These are phyloP conservation scores for Hippocampus comes DNA, from an alignment of 2,113 vertebrate species.

Conservation along the genomic window DNA sequence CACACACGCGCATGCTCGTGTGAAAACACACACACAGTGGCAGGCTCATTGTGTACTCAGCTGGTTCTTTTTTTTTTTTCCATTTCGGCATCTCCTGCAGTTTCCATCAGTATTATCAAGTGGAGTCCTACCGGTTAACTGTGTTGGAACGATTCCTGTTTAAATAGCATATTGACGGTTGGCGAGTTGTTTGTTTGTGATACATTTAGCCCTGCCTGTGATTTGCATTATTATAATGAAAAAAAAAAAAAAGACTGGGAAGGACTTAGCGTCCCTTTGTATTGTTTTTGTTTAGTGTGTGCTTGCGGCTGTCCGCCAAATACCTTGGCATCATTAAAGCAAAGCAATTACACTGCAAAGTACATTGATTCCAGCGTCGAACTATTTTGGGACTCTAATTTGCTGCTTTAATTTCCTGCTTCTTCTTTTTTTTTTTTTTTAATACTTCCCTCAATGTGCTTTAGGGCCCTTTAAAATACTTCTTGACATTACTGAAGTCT, in stretches of 20 bases:
- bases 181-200: neutral
- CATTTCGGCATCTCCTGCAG: constrained; percentile 16
- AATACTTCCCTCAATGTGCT: neutral
- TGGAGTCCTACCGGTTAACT: neutral
- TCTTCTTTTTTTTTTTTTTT: neutral
- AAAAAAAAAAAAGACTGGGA: neutral
- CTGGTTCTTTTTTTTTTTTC: constrained; percentile 12
- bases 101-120: constrained; percentile 14
- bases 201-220: neutral
- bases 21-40: constrained; percentile 2
- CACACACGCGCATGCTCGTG: neutral
- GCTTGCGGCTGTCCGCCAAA: neutral
- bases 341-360: constrained; percentile 1
- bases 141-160: neutral
- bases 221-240: neutral
- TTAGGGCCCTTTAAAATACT: neutral
- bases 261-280: neutral
- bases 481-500: neutral
- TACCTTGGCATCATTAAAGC: neutral
- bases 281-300: neutral
- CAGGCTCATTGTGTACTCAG: constrained; percentile 23
- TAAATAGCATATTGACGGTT: neutral
- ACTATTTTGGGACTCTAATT: constrained; percentile 5
- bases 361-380: neutral
- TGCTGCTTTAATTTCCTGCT: neutral